A percentile compares a stretch with the other conserved stretches of the same genome.
Evolutionary conservation across 2,113 vertebrate genomes (phyloP).

Genomic region (Galbula dea): DNA sequence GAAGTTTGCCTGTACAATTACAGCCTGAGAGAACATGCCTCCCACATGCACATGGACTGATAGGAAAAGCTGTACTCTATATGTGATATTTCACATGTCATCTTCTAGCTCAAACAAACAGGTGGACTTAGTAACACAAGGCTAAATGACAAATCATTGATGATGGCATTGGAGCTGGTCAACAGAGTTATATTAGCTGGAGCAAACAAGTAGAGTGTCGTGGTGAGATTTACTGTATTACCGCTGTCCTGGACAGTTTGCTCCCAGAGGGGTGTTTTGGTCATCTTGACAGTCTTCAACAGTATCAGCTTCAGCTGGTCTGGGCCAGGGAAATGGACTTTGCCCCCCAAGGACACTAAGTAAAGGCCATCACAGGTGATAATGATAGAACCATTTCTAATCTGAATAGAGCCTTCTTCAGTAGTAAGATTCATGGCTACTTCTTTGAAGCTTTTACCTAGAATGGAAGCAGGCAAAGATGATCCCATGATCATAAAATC

Average conservation of each 20-base stretch:
- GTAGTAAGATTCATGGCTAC: not conserved
- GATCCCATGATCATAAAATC: not conserved
- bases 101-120: not conserved
- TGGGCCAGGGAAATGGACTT: fast-evolving
- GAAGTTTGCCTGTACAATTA: not conserved
- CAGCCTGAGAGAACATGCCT: not conserved
- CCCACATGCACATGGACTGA: not conserved
- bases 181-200: not conserved
- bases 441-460: not conserved
- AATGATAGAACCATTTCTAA: conserved; percentile 12
- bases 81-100: fast-evolving
- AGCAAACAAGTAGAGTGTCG: not conserved
- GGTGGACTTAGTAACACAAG: not conserved
- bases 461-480: not conserved
- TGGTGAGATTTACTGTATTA: not conserved
- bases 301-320: not conserved
- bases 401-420: not conserved
- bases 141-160: not conserved
- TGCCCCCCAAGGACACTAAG: not conserved
- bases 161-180: not conserved
- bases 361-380: conserved; percentile 48
- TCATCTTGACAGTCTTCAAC: fast-evolving
- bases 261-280: not conserved
- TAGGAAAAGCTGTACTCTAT: not conserved
- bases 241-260: not conserved